phyloP scores from a whole-genome alignment of 2,888 invertebrate genomes.

The Minunthozetes semirufus region DNA sequence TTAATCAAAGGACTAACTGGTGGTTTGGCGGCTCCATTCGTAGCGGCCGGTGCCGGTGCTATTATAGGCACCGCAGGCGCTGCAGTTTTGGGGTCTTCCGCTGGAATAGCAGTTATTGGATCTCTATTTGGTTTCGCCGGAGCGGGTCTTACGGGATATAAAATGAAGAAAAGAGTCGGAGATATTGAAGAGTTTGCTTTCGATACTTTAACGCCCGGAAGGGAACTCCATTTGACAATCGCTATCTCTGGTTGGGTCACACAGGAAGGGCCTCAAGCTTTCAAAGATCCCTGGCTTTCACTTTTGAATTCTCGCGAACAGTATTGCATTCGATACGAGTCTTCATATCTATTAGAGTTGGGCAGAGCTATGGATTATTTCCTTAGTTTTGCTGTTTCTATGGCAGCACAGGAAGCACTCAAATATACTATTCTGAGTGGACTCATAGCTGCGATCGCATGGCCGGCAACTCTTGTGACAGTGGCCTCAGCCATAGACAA shows the following conservation, averaged over 20 bases:
- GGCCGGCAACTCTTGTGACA: slow-evolving; percentile 59
- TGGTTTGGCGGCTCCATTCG: slow-evolving; percentile 60
- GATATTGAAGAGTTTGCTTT: slow-evolving; percentile 62
- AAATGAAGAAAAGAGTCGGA: slow-evolving; percentile 63
- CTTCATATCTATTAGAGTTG: slow-evolving; percentile 56
- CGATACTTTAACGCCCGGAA: slow-evolving; percentile 52
- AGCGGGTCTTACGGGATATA: slow-evolving; percentile 60
- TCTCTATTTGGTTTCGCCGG: slow-evolving; percentile 62
- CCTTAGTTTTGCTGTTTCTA: slow-evolving; percentile 54
- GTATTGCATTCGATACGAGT: slow-evolving; percentile 60
- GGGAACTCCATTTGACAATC: slow-evolving; percentile 57
- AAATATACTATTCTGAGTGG: slow-evolving; percentile 60
- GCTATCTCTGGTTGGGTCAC: slow-evolving; percentile 61
- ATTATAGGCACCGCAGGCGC: slow-evolving; percentile 49
- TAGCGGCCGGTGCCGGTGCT: slow-evolving; percentile 54
- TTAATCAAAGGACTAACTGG: slow-evolving; percentile 56
- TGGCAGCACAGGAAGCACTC: slow-evolving; percentile 59
- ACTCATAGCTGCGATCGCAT: slow-evolving; percentile 58
- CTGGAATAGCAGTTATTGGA: slow-evolving; percentile 56
- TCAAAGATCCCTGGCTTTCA: slow-evolving; percentile 55
- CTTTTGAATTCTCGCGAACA: slow-evolving; percentile 57
- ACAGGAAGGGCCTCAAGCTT: slow-evolving; percentile 51
- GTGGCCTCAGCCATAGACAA: slow-evolving; percentile 51
- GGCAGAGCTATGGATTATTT: slow-evolving; percentile 60
- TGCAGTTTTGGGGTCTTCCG: slow-evolving; percentile 53